Conservation (phyloP, 2,888 invertebrate species). For the Drosophila glabriapex region DNA sequence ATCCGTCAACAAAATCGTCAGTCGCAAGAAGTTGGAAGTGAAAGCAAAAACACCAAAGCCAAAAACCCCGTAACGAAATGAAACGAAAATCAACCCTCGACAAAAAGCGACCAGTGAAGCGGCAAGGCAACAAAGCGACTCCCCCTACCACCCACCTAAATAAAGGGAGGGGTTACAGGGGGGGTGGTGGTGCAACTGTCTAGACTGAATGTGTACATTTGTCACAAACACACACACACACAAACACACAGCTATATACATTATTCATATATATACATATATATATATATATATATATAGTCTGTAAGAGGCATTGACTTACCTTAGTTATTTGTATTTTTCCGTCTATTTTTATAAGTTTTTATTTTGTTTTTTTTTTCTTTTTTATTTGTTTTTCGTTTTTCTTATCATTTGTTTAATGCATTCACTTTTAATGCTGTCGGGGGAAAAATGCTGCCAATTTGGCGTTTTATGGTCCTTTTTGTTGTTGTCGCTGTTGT, state of each 20-base stretch:
- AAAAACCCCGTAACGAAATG: constrained; percentile 38
- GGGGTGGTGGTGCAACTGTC: constrained; percentile 66
- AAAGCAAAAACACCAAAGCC: constrained; percentile 55
- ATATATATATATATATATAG: constrained; percentile 9
- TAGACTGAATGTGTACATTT: constrained; percentile 64
- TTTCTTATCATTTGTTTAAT: constrained; percentile 25
- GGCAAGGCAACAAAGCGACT: constrained; percentile 39
- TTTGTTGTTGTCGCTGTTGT: constrained; percentile 13
- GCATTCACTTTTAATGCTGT: constrained; percentile 47
- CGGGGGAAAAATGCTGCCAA: constrained; percentile 29
- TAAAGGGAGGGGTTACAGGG: constrained; percentile 13
- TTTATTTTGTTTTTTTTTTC: constrained; percentile 4
- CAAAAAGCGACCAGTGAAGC: constrained; percentile 29
- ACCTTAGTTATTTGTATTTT: constrained; percentile 54
- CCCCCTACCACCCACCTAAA: constrained; percentile 1
- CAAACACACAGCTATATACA: constrained; percentile 2
- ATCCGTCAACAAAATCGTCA: constrained; percentile 74
- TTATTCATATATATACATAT: not conserved
- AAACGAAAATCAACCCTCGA: constrained; percentile 70
- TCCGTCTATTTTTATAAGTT: constrained; percentile 8
- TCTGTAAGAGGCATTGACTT: constrained; percentile 56
- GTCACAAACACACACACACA: constrained; percentile 41
- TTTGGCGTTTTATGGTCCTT: constrained; percentile 42
- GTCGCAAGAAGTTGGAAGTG: constrained; percentile 57
- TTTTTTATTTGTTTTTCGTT: constrained; percentile 18